Conservation (phyloP, 2,113 vertebrate genomes). For the Lipotes vexillifer region DNA sequence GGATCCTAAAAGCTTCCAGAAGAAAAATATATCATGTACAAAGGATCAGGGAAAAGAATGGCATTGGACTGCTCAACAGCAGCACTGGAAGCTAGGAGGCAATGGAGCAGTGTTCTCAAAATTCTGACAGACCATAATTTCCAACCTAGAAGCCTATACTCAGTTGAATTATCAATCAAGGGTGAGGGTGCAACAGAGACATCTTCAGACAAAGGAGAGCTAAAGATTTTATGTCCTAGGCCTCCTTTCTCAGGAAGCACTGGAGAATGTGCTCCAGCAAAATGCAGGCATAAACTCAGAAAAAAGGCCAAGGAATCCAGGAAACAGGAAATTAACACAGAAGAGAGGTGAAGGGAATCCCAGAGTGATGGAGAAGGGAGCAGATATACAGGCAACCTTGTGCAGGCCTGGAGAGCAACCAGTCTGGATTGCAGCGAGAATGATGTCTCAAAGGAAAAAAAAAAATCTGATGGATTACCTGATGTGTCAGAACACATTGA, state of each 20-base stretch:
- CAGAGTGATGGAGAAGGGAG: neutral
- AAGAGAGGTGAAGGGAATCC: conserved; percentile 12
- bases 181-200: neutral
- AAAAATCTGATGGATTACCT: neutral
- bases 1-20: neutral
- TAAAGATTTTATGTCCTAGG: neutral
- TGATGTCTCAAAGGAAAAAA: neutral
- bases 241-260: neutral
- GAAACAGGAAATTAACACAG: neutral
- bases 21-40: neutral
- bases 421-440: neutral
- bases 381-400: neutral
- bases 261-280: neutral
- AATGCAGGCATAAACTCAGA: neutral
- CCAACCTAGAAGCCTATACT: neutral
- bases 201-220: neutral
- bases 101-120: neutral
- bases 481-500: conserved; percentile 5
- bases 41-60: conserved; percentile 22
- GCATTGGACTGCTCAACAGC: neutral
- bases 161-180: conserved; percentile 1
- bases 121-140: conserved; percentile 13
- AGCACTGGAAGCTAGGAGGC: neutral
- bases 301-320: neutral
- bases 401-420: neutral